phyloP scores from a whole-genome alignment of 2,113 vertebrate genomes.

The Pterocles orientalis region DNA sequence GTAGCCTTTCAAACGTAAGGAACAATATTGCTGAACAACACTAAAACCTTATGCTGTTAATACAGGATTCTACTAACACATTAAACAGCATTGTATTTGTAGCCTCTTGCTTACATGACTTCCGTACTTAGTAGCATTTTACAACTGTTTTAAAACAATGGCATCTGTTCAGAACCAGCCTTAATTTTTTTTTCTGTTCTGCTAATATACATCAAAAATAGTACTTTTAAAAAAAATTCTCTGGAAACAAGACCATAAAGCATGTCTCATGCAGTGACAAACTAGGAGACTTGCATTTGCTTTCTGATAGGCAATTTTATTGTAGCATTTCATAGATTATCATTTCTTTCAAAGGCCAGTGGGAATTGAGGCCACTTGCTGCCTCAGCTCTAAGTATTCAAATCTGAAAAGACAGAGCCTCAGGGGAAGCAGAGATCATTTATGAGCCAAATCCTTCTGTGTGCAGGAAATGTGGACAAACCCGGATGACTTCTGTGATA shows the following conservation, averaged over 20 bases:
- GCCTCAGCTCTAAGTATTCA: not conserved
- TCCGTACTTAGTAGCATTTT: not conserved
- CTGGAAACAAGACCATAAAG: not conserved
- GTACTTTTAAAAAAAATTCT: not conserved
- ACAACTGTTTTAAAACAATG: not conserved
- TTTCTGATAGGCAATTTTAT: not conserved
- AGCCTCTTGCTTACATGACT: not conserved
- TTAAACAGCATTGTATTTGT: not conserved
- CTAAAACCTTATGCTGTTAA: not conserved
- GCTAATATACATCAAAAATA: not conserved
- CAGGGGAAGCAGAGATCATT: not conserved
- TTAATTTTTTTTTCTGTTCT: not conserved
- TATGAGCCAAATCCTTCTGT: not conserved
- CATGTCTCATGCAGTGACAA: not conserved
- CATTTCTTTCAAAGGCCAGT: not conserved
- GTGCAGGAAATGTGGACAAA: accelerated
- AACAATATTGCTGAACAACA: not conserved
- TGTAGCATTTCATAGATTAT: not conserved
- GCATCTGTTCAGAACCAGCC: not conserved
- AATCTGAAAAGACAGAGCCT: not conserved
- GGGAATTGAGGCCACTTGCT: not conserved
- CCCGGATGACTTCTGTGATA: not conserved
- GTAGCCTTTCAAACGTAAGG: not conserved
- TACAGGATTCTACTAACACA: not conserved
- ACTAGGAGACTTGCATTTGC: not conserved